phyloP scores from a whole-genome alignment of 2,113 vertebrate genomes.

The Grantiella picta region DNA sequence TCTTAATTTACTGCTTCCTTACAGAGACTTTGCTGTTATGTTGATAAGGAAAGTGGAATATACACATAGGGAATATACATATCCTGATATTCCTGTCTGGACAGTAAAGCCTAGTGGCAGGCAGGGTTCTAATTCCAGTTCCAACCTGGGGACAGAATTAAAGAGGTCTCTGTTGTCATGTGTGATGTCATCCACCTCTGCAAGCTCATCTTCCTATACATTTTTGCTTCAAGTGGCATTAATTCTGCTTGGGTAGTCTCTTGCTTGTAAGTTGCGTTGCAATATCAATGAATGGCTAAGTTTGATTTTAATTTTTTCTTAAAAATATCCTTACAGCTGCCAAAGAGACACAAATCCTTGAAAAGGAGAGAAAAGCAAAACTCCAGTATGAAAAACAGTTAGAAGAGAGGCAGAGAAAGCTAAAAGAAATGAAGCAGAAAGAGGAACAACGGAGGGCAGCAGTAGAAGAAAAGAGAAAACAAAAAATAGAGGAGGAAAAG shows the following conservation, averaged over 20 bases:
- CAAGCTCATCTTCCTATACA: not conserved
- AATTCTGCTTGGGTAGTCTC: not conserved
- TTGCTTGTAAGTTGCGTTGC: not conserved
- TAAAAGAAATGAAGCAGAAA: conserved; percentile 87
- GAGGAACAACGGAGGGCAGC: conserved; percentile 88
- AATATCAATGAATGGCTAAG: not conserved
- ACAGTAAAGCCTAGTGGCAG: not conserved
- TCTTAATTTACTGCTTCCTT: not conserved
- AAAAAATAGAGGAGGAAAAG: conserved; percentile 89
- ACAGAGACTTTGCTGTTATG: not conserved
- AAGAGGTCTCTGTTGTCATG: not conserved
- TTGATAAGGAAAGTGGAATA: not conserved
- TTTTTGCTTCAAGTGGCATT: not conserved
- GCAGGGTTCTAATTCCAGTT: not conserved
- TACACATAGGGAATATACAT: not conserved
- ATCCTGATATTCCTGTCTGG: conserved; percentile 3
- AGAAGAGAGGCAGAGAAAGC: conserved; percentile 87
- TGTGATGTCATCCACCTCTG: not conserved
- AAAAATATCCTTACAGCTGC: conserved; percentile 70
- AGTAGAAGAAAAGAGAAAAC: conserved; percentile 90
- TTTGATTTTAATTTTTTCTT: conserved; percentile 12
- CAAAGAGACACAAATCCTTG: conserved; percentile 86
- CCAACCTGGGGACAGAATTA: not conserved
- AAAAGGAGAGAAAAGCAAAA: conserved; percentile 89
- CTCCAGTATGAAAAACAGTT: conserved; percentile 88